phyloP scores from a whole-genome alignment of 2,888 invertebrate species.

The Exocentrus adspersus region DNA sequence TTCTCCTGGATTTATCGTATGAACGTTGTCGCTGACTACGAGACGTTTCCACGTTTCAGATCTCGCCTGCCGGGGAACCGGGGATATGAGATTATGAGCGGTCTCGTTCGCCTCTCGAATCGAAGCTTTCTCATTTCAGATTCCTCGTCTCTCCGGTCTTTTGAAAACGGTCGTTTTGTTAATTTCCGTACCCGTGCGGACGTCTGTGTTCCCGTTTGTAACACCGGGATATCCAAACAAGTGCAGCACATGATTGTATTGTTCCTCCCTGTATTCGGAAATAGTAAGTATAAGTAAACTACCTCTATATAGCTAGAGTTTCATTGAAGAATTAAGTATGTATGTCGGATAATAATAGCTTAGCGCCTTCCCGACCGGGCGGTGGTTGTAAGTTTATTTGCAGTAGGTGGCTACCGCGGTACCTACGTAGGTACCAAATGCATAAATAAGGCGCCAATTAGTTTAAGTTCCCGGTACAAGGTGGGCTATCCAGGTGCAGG shows the following conservation, averaged over 20 bases:
- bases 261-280: conserved; percentile 1
- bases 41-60: not conserved
- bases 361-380: conserved; percentile 1
- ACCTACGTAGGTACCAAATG: too few relatives aligned
- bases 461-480: too few relatives aligned
- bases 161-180: conserved; percentile 17
- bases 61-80: conserved; percentile 2
- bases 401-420: not conserved
- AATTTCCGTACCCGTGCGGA: conserved; percentile 7
- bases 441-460: conserved; percentile 16
- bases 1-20: not conserved
- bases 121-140: not conserved
- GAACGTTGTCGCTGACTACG: not conserved
- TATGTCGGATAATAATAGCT: conserved; percentile 12
- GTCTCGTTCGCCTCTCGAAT: too few relatives aligned
- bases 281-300: not conserved
- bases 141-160: not conserved
- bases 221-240: not conserved
- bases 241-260: not conserved
- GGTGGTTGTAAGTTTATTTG: conserved; percentile 26
- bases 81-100: too few relatives aligned
- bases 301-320: too few relatives aligned
- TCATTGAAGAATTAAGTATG: too few relatives aligned
- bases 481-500: too few relatives aligned
- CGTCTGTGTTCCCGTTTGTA: not conserved